Evolutionary conservation across 1,140 invertebrate genomes (phyloP).

Genomic region (Centruroides vittatus): DNA sequence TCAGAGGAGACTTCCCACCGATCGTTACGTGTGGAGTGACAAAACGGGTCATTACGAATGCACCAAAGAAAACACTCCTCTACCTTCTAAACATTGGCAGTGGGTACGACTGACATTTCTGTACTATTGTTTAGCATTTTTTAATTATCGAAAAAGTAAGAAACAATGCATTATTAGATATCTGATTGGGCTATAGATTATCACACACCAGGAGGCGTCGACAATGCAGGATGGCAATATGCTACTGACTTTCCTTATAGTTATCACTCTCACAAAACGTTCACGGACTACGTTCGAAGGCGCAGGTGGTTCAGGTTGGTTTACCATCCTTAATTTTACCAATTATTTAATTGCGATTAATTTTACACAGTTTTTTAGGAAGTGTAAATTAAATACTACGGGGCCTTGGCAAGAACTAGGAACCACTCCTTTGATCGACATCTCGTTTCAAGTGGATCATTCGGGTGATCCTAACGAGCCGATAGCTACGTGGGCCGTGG

Average conservation of each 20-base stretch:
- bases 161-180: constrained; percentile 34
- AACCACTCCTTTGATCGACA: constrained; percentile 62
- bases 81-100: constrained; percentile 71
- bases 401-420: constrained; percentile 78
- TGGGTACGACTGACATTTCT: constrained; percentile 44
- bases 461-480: constrained; percentile 11
- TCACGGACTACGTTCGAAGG: constrained; percentile 75
- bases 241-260: constrained; percentile 74
- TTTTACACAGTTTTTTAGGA: constrained; percentile 30
- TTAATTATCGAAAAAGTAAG: too few species aligned
- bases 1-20: constrained; percentile 65
- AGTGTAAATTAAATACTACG: constrained; percentile 59
- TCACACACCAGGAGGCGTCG: constrained; percentile 69
- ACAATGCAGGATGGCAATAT: constrained; percentile 86
- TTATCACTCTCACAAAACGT: constrained; percentile 67
- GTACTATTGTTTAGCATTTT: not conserved
- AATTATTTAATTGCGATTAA: not conserved
- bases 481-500: constrained; percentile 61
- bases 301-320: constrained; percentile 52
- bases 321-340: not conserved
- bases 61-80: constrained; percentile 65
- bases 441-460: constrained; percentile 52
- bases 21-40: constrained; percentile 66
- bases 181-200: constrained; percentile 83
- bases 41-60: constrained; percentile 60